Evolutionary conservation across 23 tunicate genomes (phyloP), one percentile per base, ranked within the genome.

Genomic region (Halocynthia roretzi): DNA sequence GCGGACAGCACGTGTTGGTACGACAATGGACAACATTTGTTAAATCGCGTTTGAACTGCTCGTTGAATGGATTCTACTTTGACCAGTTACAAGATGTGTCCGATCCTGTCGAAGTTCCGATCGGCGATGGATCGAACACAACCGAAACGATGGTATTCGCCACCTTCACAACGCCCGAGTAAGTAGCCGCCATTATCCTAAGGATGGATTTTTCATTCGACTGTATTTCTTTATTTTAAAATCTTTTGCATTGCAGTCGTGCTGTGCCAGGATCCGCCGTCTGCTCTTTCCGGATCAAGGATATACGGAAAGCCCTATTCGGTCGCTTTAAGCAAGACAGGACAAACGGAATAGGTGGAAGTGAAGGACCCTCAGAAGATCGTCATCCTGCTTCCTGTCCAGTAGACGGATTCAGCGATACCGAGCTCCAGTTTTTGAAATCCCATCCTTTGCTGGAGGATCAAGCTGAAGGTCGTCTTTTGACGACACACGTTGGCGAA

Each of bases 41-140:
- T 19, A 89, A 89, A 71, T 71, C 95, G 49, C 78, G 95, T 50
- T 75, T 89, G 54, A 89, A 89, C 71, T 89, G 95, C 50, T 89
- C 95, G 51, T 72, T 77, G 76, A 83, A 89, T 61, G 95, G 95
- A n/a, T 89, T 83, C 82, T 89, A 89, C 50, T 83, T 89, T 14
- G 77, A 83, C 54, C 81, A 83, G 71, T 53, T 89, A 53, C 87
- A 71, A 51, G 88, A 80, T 83, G 80, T 89, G 57, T 78, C 95
- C 40, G 72, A 89, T 0, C 85, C 88, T 8, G 62, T 74, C 9
- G 53, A 15, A 14, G 82, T 80, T 20, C 63, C 55, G 8, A 6
- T 54, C 40, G 56, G 78, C 60, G 63, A 23, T 8, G 78, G 40
- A n/a, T 10, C 50, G 14, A 54, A 50, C 9, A 74, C 67, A n/a